A percentile compares a stretch with the other conserved stretches of the same genome.
Conservation (phyloP, 2,888 invertebrate species). For the Itoplectis maculator region DNA sequence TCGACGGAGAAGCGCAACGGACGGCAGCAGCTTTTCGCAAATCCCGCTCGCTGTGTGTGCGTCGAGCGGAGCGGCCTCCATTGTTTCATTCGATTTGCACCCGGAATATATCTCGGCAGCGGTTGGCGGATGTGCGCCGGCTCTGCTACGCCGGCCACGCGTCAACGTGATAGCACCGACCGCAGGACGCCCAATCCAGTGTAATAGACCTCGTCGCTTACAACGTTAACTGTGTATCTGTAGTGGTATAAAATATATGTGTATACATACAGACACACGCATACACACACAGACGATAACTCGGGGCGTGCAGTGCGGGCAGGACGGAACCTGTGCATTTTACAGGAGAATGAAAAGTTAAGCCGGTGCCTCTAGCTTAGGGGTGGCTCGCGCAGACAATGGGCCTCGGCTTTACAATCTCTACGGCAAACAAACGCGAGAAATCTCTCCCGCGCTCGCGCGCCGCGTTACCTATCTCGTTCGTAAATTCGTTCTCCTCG, state of each 20-base stretch:
- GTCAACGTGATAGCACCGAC: not conserved
- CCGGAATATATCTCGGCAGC: conserved; percentile 60
- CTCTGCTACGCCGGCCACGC: conserved; percentile 3
- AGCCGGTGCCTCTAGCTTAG: conserved; percentile 80
- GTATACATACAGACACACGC: conserved; percentile 35
- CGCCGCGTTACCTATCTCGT: conserved; percentile 35
- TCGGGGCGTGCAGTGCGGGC: conserved; percentile 59
- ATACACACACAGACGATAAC: too few relatives aligned
- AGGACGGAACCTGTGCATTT: conserved; percentile 81
- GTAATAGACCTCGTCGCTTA: not conserved
- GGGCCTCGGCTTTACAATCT: conserved; percentile 83
- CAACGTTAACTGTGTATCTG: not conserved
- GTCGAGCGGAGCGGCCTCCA: conserved; percentile 69
- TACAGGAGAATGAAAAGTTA: conserved; percentile 84
- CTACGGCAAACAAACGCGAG: conserved; percentile 82
- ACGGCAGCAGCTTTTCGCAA: not conserved
- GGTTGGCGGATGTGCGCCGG: conserved; percentile 28
- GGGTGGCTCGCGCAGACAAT: conserved; percentile 77
- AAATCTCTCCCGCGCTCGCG: conserved; percentile 56
- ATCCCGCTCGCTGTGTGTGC: conserved; percentile 6
- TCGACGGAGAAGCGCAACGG: not conserved
- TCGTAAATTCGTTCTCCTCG: conserved; percentile 39
- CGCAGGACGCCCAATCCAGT: conserved; percentile 7
- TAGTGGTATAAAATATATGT: not conserved
- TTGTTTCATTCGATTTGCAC: conserved; percentile 84